Base-by-base conservation (phyloP, 2,113 vertebrate species). In the Pantherophis guttatus region DNA sequence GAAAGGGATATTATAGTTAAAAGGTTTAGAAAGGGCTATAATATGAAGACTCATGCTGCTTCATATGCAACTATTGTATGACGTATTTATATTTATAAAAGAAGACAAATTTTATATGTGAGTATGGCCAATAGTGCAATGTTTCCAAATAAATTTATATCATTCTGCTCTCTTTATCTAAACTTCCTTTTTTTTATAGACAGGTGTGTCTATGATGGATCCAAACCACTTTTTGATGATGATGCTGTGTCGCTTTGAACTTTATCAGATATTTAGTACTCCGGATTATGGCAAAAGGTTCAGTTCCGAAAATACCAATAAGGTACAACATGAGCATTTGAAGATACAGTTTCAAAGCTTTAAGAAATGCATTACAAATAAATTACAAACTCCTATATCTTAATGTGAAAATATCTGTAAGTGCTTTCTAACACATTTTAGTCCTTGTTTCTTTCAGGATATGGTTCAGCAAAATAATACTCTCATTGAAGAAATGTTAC, bases 141-240 rank as follows among this genome's bases (percentile, higher is more conserved):
- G 11, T 90, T 87, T 86, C 87, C 10, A 89, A 39, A 24, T 13
- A 92, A 21, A 8, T 44, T 81, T 81, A 81, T 81, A 81, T 81
- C 17, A 81, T 44, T 81, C 75, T 81, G 75, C 39, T 81, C 6
- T 81, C 70, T 81, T 81, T 19, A 33, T 17, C 70, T 81, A 91
- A 88, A 93, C 94, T n/a, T 62, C 86, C 94, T 94, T 97, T 95
- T 54, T 65, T 55, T 87, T 65, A 7, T 95, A 99, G 99, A 99
- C 98, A 29, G 99, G 98, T 94, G 99, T 99, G 1, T 99, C 99
- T 91, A 99, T 99, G 99, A 99, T 99, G 99, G 99, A 99, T 97
- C 99, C 99, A 93, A 99, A 99, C 95, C 99, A 99, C 96, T 99
- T 99, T 97, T 97, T 99, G 96, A 99, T 99, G 99, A 99, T 99